Evolutionary conservation across 2,113 vertebrate genomes (phyloP).

Genomic region (Cepphus grylle): DNA sequence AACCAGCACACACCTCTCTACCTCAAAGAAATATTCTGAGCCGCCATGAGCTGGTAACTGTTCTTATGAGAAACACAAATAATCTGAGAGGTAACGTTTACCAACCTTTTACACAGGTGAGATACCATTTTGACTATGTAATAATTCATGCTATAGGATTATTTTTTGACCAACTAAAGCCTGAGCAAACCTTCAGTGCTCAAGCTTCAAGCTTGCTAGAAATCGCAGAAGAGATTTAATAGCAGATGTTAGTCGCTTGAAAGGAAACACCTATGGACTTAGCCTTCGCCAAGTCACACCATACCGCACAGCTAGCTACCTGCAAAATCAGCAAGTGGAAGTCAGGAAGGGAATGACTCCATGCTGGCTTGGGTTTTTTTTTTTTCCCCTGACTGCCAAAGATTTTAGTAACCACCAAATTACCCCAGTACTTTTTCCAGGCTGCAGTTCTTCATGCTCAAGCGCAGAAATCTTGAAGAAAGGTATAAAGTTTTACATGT

Average conservation of each 20-base stretch:
- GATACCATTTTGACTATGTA: background rate
- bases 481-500: background rate
- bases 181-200: background rate
- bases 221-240: background rate
- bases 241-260: too few relatives aligned
- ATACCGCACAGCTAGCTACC: background rate
- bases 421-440: background rate
- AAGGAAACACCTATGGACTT: background rate
- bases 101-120: background rate
- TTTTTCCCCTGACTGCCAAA: background rate
- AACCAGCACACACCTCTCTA: background rate
- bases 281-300: background rate
- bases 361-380: background rate
- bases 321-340: background rate
- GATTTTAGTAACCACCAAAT: background rate
- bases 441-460: background rate
- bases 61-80: background rate
- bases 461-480: background rate
- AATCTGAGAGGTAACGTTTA: background rate
- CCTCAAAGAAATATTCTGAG: background rate
- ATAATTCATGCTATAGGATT: background rate
- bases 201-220: background rate
- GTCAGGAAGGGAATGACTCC: background rate
- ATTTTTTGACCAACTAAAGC: background rate
- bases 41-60: background rate